These are phyloP conservation scores for Drosophila pallidifrons DNA, from an alignment of 1,140 invertebrate species.

Conservation along the genomic window DNA sequence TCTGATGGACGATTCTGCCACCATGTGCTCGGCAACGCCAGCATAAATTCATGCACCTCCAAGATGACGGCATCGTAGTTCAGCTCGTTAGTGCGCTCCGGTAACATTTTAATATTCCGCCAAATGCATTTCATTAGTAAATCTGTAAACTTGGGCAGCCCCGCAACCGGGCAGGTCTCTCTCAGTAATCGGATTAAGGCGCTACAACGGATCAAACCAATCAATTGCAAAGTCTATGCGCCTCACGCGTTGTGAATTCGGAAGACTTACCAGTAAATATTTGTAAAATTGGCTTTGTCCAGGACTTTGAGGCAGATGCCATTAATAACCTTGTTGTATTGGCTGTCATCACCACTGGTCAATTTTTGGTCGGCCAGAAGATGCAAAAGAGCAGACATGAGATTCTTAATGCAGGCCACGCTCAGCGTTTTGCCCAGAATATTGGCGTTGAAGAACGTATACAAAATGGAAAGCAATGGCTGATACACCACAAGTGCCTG, in stretches of 20 bases:
- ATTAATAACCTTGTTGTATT: conserved; percentile 84
- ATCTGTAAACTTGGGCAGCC: conserved; percentile 89
- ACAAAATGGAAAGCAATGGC: conserved; percentile 92
- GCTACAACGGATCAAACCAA: conserved; percentile 84
- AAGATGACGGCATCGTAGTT: conserved; percentile 91
- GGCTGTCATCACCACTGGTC: conserved; percentile 74
- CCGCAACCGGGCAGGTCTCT: conserved; percentile 89
- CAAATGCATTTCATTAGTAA: conserved; percentile 96
- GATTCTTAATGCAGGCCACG: conserved; percentile 78
- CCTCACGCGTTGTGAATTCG: no score
- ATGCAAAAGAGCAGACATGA: conserved; percentile 79
- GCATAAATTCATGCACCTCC: conserved; percentile 92
- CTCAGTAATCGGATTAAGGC: conserved; percentile 91
- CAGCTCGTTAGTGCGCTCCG: conserved; percentile 89
- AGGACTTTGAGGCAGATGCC: conserved; percentile 83
- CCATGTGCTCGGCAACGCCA: conserved; percentile 90
- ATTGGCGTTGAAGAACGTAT: conserved; percentile 94
- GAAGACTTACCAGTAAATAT: conserved; percentile 78
- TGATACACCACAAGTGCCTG: conserved; percentile 95
- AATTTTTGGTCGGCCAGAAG: conserved; percentile 83
- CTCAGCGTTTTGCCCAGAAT: conserved; percentile 86
- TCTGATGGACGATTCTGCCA: conserved; percentile 91
- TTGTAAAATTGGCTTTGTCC: conserved; percentile 83
- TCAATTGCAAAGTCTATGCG: background rate
- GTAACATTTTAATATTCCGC: conserved; percentile 91